A percentile compares a stretch with the other conserved stretches of the same genome.
phyloP scores from a whole-genome alignment of 2,113 vertebrate species.

The Hydrochoerus hydrochaeris region DNA sequence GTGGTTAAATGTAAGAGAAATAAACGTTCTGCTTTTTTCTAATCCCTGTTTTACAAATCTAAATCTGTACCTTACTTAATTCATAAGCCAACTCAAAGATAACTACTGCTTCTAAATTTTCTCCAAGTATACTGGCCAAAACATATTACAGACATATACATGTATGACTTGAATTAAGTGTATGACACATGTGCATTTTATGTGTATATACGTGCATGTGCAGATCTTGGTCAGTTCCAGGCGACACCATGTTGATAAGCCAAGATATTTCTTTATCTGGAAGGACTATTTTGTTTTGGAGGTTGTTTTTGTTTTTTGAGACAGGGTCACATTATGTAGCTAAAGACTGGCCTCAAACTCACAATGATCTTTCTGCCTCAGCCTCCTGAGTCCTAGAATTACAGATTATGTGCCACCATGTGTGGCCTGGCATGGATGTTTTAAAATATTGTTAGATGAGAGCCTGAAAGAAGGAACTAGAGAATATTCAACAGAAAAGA shows the following conservation, averaged over 20 bases:
- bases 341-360: background rate
- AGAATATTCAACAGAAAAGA: background rate
- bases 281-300: background rate
- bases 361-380: background rate
- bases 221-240: background rate
- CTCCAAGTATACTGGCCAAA: background rate
- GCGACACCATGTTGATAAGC: background rate
- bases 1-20: background rate
- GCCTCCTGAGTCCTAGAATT: background rate
- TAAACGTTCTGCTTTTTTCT: background rate
- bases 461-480: background rate
- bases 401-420: background rate
- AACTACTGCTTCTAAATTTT: background rate
- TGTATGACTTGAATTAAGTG: background rate
- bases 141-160: background rate
- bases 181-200: background rate
- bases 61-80: background rate
- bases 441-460: background rate
- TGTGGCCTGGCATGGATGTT: background rate
- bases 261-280: background rate
- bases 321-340: background rate
- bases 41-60: background rate
- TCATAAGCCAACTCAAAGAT: constrained; percentile 10
- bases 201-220: background rate
- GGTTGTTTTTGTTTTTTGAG: background rate